These are phyloP conservation scores for Plemyria rubiginata DNA, from an alignment of 2,888 invertebrate species.

Conservation along the genomic window DNA sequence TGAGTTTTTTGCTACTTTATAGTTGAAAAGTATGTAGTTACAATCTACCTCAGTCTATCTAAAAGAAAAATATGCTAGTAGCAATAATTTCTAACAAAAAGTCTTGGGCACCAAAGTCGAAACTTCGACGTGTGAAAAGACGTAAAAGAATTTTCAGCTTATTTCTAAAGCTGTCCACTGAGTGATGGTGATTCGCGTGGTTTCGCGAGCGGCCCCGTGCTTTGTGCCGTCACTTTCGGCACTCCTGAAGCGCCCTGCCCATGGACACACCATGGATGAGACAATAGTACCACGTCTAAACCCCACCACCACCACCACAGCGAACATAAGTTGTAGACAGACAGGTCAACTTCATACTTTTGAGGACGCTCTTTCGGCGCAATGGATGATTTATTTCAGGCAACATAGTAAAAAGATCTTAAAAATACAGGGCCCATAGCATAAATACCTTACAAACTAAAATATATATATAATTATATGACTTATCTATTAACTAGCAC, in stretches of 20 bases:
- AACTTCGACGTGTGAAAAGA: background rate
- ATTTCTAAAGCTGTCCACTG: constrained; percentile 16
- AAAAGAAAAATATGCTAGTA: background rate
- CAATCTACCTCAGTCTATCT: background rate
- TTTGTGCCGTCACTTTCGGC: constrained; percentile 64
- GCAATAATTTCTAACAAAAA: background rate
- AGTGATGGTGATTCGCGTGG: constrained; percentile 31
- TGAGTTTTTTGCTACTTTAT: too few species aligned
- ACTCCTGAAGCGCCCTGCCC: constrained; percentile 39
- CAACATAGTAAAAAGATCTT: too few species aligned
- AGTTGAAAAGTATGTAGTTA: background rate
- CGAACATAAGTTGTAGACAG: background rate
- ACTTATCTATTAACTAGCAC: too few species aligned
- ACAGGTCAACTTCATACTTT: background rate
- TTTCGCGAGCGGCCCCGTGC: constrained; percentile 48
- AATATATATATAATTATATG: too few species aligned
- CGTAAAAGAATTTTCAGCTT: constrained; percentile 6
- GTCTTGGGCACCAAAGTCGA: background rate
- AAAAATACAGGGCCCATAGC: too few species aligned
- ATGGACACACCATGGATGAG: constrained; percentile 44
- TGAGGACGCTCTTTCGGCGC: background rate
- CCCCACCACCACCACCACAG: constrained; percentile 67
- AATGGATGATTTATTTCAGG: too few species aligned
- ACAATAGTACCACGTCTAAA: constrained; percentile 48
- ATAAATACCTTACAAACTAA: too few species aligned